Conservation (phyloP, 1,140 invertebrate species). For the Adoxophyes honmai region DNA sequence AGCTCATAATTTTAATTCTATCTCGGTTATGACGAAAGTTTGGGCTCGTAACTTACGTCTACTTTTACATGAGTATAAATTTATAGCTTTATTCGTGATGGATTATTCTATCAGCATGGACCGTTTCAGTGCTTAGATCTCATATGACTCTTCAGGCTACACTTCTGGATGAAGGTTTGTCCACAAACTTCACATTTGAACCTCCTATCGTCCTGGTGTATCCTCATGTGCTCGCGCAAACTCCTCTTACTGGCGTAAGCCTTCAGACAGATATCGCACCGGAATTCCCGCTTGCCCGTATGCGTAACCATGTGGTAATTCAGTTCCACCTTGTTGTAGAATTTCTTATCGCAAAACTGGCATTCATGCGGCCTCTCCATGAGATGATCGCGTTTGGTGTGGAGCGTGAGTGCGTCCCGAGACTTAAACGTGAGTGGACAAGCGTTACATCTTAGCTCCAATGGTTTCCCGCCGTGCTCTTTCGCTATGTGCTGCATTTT, state of each 20-base stretch:
- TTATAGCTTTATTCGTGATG: too few species aligned
- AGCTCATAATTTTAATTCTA: too few species aligned
- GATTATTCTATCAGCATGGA: not conserved
- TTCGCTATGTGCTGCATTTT: constrained; percentile 23
- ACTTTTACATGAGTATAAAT: too few species aligned
- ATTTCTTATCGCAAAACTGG: constrained; percentile 15
- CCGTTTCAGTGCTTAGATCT: constrained; percentile 5
- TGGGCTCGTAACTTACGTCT: too few species aligned
- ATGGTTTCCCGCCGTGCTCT: constrained; percentile 21
- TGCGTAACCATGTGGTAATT: constrained; percentile 50
- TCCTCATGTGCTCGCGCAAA: constrained; percentile 67
- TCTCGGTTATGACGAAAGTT: too few species aligned
- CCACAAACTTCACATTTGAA: constrained; percentile 48
- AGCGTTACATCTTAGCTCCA: constrained; percentile 27
- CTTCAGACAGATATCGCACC: constrained; percentile 78
- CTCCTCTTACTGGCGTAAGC: constrained; percentile 72
- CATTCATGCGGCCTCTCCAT: constrained; percentile 14
- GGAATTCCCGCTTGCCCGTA: constrained; percentile 83
- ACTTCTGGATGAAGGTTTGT: constrained; percentile 39
- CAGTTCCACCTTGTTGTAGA: not conserved
- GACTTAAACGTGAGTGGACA: constrained; percentile 24
- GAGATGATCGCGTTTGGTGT: constrained; percentile 21
- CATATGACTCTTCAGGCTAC: constrained; percentile 5
- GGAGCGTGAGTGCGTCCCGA: constrained; percentile 17
- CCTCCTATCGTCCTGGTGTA: constrained; percentile 54